These are phyloP conservation scores for Lethrus apterus DNA, from an alignment of 1,140 invertebrate species.

Conservation along the genomic window DNA sequence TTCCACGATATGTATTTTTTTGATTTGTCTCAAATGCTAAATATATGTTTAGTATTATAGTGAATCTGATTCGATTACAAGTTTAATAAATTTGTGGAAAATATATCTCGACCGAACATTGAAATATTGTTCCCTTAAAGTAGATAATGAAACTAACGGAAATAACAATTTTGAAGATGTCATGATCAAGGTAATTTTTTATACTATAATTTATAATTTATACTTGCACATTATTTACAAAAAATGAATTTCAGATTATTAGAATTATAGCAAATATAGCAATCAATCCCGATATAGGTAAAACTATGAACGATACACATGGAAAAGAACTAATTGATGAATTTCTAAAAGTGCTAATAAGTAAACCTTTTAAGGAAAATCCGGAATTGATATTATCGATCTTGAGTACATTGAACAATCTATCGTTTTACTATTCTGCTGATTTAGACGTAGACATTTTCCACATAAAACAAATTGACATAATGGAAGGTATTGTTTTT, in stretches of 20 bases:
- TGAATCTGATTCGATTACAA: constrained; percentile 48
- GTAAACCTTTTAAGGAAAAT: constrained; percentile 49
- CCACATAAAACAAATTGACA: constrained; percentile 38
- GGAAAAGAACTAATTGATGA: constrained; percentile 44
- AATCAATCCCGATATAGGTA: constrained; percentile 61
- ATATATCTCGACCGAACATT: constrained; percentile 50
- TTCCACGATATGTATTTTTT: too few relatives aligned
- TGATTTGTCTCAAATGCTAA: too few relatives aligned
- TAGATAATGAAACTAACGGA: constrained; percentile 25
- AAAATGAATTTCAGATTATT: constrained; percentile 47
- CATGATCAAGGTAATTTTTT: constrained; percentile 51
- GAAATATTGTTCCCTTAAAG: constrained; percentile 35
- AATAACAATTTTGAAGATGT: constrained; percentile 50
- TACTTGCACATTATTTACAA: not conserved
- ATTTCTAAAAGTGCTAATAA: constrained; percentile 43
- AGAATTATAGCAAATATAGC: constrained; percentile 67
- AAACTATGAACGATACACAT: constrained; percentile 43
- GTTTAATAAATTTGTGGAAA: constrained; percentile 50
- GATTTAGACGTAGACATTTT: constrained; percentile 38
- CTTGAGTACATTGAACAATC: constrained; percentile 59
- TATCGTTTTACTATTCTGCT: constrained; percentile 52
- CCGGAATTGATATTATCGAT: constrained; percentile 58
- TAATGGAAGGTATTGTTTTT: constrained; percentile 34
- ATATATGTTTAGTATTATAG: constrained; percentile 47
- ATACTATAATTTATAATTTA: not conserved